phyloP scores from a whole-genome alignment of 2,888 invertebrate species.

The Anarsia innoxiella region DNA sequence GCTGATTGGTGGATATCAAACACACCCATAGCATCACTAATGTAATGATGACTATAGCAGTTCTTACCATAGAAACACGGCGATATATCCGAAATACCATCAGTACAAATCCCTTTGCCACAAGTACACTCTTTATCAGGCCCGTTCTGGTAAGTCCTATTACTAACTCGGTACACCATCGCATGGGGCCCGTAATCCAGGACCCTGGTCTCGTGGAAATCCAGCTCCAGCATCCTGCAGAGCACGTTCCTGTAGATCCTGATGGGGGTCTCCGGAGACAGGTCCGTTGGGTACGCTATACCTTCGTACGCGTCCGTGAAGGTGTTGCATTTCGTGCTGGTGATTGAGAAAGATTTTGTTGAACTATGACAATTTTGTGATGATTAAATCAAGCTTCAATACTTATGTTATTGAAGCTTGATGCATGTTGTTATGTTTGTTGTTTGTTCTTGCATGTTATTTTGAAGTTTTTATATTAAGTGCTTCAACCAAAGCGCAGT shows the following conservation, averaged over 20 bases:
- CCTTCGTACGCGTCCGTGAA: slow-evolving; percentile 83
- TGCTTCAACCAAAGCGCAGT: no score
- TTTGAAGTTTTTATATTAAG: no score
- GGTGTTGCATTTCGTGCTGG: slow-evolving; percentile 73
- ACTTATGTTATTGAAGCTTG: no score
- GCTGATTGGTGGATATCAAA: no score
- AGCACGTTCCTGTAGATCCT: slow-evolving; percentile 83
- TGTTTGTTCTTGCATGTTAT: no score
- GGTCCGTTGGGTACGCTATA: slow-evolving; percentile 77
- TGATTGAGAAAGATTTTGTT: no score
- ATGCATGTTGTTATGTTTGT: no score
- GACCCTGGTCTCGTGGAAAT: slow-evolving; percentile 30
- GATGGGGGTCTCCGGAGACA: slow-evolving; percentile 70
- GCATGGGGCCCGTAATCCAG: slow-evolving; percentile 70
- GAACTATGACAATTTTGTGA: no score
- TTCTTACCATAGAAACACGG: slow-evolving; percentile 73
- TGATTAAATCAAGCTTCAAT: no score
- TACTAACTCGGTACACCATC: slow-evolving; percentile 74
- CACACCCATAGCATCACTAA: not conserved
- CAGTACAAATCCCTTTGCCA: slow-evolving; percentile 77
- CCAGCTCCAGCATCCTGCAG: slow-evolving; percentile 79
- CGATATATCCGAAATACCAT: slow-evolving; percentile 37
- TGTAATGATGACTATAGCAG: not conserved
- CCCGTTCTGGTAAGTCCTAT: not conserved
- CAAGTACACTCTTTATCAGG: slow-evolving; percentile 74